These are phyloP conservation scores for Cryptocephalus moraei DNA, from an alignment of 2,888 invertebrate genomes.

Conservation along the genomic window DNA sequence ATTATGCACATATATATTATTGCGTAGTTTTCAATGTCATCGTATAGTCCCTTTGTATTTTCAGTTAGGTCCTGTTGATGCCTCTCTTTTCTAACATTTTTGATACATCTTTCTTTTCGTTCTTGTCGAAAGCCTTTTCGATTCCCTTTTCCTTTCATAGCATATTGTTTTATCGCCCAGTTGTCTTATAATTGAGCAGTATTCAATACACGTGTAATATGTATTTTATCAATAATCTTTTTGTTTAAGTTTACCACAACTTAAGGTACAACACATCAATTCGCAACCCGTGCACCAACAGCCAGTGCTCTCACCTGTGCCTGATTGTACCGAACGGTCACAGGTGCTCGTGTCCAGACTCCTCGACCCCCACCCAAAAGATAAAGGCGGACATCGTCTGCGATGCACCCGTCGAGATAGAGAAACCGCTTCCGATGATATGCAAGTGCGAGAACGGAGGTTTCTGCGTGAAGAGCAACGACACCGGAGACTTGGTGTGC, in stretches of 20 bases:
- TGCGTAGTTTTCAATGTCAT: too few relatives aligned
- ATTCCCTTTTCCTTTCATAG: too few relatives aligned
- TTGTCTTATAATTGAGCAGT: too few relatives aligned
- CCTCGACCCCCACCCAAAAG: conserved; percentile 37
- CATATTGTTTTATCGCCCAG: too few relatives aligned
- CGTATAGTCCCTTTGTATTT: too few relatives aligned
- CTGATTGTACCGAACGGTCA: conserved; percentile 80
- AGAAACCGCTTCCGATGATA: conserved; percentile 61
- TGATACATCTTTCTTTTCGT: too few relatives aligned
- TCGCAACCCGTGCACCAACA: conserved; percentile 56
- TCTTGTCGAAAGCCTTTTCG: too few relatives aligned
- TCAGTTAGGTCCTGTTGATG: too few relatives aligned
- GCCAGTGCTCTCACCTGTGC: conserved; percentile 86
- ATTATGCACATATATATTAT: too few relatives aligned
- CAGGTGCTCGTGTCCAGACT: conserved; percentile 85
- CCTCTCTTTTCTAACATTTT: too few relatives aligned
- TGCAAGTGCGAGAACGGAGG: conserved; percentile 87
- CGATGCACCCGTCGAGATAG: conserved; percentile 72
- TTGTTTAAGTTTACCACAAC: conserved; percentile 60
- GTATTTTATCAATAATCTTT: conserved; percentile 13
- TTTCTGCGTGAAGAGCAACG: conserved; percentile 50
- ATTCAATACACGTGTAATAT: too few relatives aligned
- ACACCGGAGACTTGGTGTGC: conserved; percentile 56
- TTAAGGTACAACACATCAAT: conserved; percentile 71
- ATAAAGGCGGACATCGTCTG: conserved; percentile 59